Base-by-base conservation (phyloP, 1,140 invertebrate species). In the Diploscapter pachys region DNA sequence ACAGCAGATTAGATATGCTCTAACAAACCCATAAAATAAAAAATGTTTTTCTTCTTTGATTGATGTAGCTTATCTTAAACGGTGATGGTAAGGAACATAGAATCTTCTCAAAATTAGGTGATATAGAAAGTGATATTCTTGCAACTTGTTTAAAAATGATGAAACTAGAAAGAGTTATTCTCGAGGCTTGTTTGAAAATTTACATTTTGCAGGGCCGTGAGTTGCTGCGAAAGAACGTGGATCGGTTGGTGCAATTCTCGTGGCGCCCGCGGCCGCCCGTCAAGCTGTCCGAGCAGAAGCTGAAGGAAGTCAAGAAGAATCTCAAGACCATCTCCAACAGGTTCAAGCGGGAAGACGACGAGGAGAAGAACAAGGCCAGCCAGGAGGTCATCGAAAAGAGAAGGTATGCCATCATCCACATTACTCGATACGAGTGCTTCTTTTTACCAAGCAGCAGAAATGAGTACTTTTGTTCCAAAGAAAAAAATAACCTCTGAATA, bases 261-360 rank as follows among this genome's bases (percentile, higher is more conserved):
- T 99, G 97, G 97, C 89, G 97, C 79, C 97, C 97, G 31, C 89
- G 96, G 65, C 95, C 95, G 2, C 90, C 92, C 2, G 91, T 93
- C 48, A 88, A 97, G 5, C 89, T 99, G 0, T 87, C 90, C 2
- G 89, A 91, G 54, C 88, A 89, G 66, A 87, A 88, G 72, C 83
- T 89, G 9, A 89, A 52, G 5, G 72, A 98, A 63, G 95, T 98
- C 75, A 95, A 31, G 31, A 31, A 31, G 31, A 31, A 31, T 31
- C 31, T 31, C 31, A 31, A 31, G 31, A 31, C 31, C 31, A 31
- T 31, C 31, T 31, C 98, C 63, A 95, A 98, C 75, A 95, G 94
- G 86, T 99, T 99, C 87, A 95, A 98, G 83, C 92, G 91, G 80
- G 96, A 98, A 86, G 96, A 99, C 89, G 91, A 93, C 71, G 91